Evolutionary conservation across 2,797 vertebrate genomes (phyloP).

Genomic region (Crocodylus rhombifer): DNA sequence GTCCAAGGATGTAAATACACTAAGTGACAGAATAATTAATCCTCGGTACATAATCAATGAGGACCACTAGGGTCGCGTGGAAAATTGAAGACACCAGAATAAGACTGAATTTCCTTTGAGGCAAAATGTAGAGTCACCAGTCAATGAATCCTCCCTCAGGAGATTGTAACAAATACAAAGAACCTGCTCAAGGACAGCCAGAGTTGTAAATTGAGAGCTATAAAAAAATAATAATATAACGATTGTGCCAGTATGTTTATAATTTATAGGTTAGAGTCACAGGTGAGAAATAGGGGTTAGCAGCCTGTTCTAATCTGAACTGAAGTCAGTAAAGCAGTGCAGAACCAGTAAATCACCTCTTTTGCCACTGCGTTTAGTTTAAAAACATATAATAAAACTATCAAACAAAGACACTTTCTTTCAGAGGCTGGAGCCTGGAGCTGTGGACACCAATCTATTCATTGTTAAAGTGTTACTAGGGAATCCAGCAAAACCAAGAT

Average conservation of each 20-base stretch:
- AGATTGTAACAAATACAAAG: slow-evolving; percentile 69
- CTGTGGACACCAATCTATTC: slow-evolving; percentile 57
- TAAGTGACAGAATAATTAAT: slow-evolving; percentile 81
- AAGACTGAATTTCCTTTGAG: slow-evolving; percentile 68
- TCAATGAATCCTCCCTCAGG: slow-evolving; percentile 75
- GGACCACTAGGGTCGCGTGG: slow-evolving; percentile 67
- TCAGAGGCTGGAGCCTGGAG: slow-evolving; percentile 44
- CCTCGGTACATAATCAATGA: slow-evolving; percentile 75
- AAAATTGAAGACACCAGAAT: slow-evolving; percentile 67
- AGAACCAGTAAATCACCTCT: slow-evolving; percentile 76
- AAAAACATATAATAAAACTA: slow-evolving; percentile 77
- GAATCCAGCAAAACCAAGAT: slow-evolving; percentile 46
- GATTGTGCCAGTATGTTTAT: slow-evolving; percentile 74
- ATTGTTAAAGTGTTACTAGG: slow-evolving; percentile 42
- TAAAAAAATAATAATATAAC: slow-evolving; percentile 79
- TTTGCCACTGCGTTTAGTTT: slow-evolving; percentile 67
- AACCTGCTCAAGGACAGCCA: slow-evolving; percentile 75
- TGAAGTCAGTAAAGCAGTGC: slow-evolving; percentile 67
- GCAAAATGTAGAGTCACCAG: slow-evolving; percentile 59
- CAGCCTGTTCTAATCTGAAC: slow-evolving; percentile 75
- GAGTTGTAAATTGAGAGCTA: slow-evolving; percentile 77
- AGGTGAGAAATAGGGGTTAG: slow-evolving; percentile 78
- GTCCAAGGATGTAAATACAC: slow-evolving; percentile 73
- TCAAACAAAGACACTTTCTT: slow-evolving; percentile 70
- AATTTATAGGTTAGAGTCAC: slow-evolving; percentile 75